Evolutionary conservation across 1,140 invertebrate species (phyloP), one percentile per base, ranked within the genome.

Genomic region (Bombus pascuorum): DNA sequence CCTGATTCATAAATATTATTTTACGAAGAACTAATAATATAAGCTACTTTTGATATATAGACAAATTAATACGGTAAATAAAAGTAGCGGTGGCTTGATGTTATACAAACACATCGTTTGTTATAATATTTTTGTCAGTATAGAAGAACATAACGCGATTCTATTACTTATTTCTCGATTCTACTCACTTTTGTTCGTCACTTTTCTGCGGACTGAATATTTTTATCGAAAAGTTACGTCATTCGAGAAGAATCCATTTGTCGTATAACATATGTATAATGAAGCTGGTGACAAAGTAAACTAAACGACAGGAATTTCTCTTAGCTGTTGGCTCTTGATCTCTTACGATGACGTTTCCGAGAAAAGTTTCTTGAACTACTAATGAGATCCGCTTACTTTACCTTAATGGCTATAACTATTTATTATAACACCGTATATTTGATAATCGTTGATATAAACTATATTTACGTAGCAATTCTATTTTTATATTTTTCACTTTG

Each of bases 401-500:
- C 28, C 0, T 65, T 28, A 34, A 71, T 25, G 18, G 0, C 10
- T 39, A 22, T 71, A 39, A 39, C 10, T 39, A 34, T 68, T 34
- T n/a, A 15, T n/a, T 32, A 34, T 34, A 34, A 34, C 34, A 34
- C 34, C 34, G 34, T 34, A 34, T 34, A 65, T 65, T 62, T n/a
- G 28, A 62, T 62, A n/a, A 62, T n/a, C 47, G 5, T 62, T 5
- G 28, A 62, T n/a, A 62, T n/a, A 28, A 62, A n/a, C 13, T 44
- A 32, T 3, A 37, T 32, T 13, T 2, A 0, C n/a, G 22, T 72
- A 25, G 13, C 25, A n/a, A 42, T 57, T 44, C 6, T 73, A 59
- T 44, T 53, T 28, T 3, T 6, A 25, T 62, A 4, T 59, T n/a
- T 87, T 81, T 87, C 91, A 86, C 92, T 93, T 74, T 92, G 88